Percentiles rank a stretch among this genome's conserved stretches.
These are phyloP conservation scores for Silurus glanis DNA, from an alignment of 2,113 vertebrate genomes.

Conservation along the genomic window DNA sequence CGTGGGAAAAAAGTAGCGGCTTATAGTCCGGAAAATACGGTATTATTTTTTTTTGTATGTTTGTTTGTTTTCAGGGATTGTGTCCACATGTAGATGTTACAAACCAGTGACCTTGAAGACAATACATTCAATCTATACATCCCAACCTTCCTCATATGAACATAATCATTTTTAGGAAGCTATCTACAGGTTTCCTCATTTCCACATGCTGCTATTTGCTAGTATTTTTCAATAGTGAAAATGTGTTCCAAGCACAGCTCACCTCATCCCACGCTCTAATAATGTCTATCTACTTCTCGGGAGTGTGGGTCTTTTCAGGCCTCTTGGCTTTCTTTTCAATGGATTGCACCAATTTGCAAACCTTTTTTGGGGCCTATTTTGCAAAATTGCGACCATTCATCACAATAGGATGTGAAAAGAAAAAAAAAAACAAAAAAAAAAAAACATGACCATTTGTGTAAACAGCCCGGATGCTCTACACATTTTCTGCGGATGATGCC, in stretches of 20 bases:
- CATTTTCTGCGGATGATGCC: neutral
- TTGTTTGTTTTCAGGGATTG: neutral
- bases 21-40: too few species aligned
- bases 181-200: neutral
- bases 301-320: neutral
- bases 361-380: neutral
- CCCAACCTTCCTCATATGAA: neutral
- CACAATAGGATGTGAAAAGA: neutral
- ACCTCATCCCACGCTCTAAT: neutral
- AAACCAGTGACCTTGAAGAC: neutral
- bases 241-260: neutral
- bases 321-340: neutral
- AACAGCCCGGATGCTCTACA: neutral
- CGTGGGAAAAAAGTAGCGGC: too few species aligned
- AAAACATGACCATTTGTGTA: neutral
- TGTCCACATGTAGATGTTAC: neutral
- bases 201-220: neutral
- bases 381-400: slow-evolving; percentile 2
- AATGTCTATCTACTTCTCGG: neutral
- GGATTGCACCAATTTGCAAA: slow-evolving; percentile 10
- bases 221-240: neutral
- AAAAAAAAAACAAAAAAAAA: neutral
- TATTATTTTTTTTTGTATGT: too few species aligned
- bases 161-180: neutral
- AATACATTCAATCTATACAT: slow-evolving; percentile 6